These are phyloP conservation scores for Mohoua ochrocephala DNA, from an alignment of 2,113 vertebrate species.

Conservation along the genomic window DNA sequence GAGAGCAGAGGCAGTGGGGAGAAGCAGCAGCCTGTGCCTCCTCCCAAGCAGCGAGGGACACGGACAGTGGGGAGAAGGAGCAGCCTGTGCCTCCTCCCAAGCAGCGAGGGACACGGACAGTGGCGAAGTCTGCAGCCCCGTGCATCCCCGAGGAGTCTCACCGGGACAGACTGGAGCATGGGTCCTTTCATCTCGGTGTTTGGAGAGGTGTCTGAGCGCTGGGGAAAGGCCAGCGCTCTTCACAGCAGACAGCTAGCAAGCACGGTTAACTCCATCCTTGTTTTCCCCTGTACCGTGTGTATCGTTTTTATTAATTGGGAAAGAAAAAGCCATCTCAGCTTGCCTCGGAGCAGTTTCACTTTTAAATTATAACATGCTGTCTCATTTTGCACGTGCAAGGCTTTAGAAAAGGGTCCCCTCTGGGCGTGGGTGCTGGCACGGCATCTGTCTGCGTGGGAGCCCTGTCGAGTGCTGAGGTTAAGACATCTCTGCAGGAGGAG, in stretches of 20 bases:
- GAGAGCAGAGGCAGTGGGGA: neutral
- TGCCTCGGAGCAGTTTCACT: neutral
- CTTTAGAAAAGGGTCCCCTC: neutral
- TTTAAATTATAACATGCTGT: neutral
- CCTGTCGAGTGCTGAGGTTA: neutral
- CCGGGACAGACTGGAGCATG: fast-evolving
- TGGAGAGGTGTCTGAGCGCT: neutral
- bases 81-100: neutral
- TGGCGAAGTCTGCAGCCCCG: neutral
- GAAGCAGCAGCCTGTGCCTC: neutral
- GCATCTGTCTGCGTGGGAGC: neutral
- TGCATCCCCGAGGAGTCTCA: neutral
- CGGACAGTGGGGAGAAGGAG: too few relatives aligned
- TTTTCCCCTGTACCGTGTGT: neutral
- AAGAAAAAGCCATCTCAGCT: neutral
- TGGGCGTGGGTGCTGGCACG: neutral
- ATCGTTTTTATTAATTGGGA: neutral
- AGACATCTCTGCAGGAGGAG: neutral
- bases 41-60: too few relatives aligned
- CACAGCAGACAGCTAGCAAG: neutral
- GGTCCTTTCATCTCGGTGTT: neutral
- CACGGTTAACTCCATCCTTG: neutral
- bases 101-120: too few relatives aligned
- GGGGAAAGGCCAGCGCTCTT: neutral
- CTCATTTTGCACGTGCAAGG: neutral